These are phyloP conservation scores for Strix uralensis DNA, from an alignment of 2,113 vertebrate species.

Conservation along the genomic window DNA sequence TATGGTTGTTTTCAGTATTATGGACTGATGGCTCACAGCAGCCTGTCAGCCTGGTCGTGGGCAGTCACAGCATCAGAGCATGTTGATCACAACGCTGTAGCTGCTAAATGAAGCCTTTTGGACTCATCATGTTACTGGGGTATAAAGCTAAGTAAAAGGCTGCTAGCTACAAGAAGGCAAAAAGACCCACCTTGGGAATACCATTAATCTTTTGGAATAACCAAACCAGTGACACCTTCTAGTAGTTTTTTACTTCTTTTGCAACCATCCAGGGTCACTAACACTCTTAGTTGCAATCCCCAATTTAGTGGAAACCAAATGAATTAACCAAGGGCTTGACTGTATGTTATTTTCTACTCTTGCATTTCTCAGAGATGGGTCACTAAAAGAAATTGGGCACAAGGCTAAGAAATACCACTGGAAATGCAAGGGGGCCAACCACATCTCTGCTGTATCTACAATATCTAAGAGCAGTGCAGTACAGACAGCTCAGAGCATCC, in stretches of 20 bases:
- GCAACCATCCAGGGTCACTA: not conserved
- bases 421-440: not conserved
- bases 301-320: not conserved
- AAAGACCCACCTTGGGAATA: not conserved
- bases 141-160: not conserved
- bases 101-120: not conserved
- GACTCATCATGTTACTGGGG: not conserved
- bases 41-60: not conserved
- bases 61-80: not conserved
- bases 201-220: not conserved
- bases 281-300: not conserved
- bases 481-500: not conserved
- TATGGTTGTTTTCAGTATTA: not conserved
- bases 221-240: not conserved
- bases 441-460: not conserved
- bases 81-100: rapidly evolving
- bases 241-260: not conserved
- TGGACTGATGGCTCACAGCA: rapidly evolving
- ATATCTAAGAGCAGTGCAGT: rapidly evolving
- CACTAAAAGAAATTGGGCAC: not conserved
- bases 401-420: not conserved
- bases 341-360: not conserved
- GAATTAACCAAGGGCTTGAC: not conserved
- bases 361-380: not conserved
- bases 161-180: not conserved